Evolutionary conservation across 2,113 vertebrate genomes (phyloP), one percentile per base, ranked within the genome.

Genomic region (Catagonus wagneri): DNA sequence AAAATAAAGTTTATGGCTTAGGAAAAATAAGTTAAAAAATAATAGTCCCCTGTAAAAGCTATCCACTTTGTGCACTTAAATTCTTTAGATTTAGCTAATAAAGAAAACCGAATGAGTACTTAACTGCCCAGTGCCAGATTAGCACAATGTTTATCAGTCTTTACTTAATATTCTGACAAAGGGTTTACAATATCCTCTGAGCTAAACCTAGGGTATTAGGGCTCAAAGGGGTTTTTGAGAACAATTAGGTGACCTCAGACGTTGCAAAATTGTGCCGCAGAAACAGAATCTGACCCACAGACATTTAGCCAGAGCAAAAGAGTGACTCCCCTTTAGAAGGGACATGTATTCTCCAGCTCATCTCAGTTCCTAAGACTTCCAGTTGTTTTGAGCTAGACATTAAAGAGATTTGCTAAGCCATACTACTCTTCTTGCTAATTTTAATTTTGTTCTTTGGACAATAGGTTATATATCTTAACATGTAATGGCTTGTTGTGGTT

Each of bases 1-100:
- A 78, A 93, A 72, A 76, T 94, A 39, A 85, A 89, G 0, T 81
- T 63, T 78, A 15, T 88, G 22, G 39, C 58, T 93, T 95, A 87
- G 72, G 83, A 85, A 90, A 85, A 79, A 66, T 76, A 32, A 90
- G 58, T 56, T 90, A 12, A 66, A 91, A 75, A 63, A 20, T 25
- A 81, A 44, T 29, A n/a, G 54, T 52, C 50, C 63, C 14, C 19
- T 80, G 84, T 23, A 80, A 44, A 74, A 76, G 19, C 44, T 81
- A 39, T 71, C 17, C 3, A 68, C 15, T 76, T 58, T 60, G 56
- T 56, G 39, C 56, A 71, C n/a, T 79, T 79, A 36, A 87, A 61
- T 69, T 93, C 74, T 84, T 85, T 12, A 32, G 25, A 58, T 80
- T 93, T 56, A 84, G 50, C n/a, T 78, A 52, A 92, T 78, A 52